Conservation (phyloP, 1,140 invertebrate genomes). For the Cydia fagiglandana region DNA sequence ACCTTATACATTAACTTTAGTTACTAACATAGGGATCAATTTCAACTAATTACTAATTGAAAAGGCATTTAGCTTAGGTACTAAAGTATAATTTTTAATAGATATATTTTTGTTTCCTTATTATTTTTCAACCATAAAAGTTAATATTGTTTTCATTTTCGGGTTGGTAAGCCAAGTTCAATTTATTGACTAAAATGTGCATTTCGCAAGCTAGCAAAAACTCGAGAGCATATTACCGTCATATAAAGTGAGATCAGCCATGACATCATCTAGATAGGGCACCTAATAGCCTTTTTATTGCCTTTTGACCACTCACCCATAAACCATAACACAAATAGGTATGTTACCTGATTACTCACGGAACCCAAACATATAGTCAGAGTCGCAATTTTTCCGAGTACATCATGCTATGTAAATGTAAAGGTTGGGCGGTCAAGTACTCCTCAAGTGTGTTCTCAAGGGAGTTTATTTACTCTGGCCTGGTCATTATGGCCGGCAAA, state of each 20-base stretch:
- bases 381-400: slow-evolving; percentile 32
- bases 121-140: too few relatives aligned
- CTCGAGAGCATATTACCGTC: slow-evolving; percentile 23
- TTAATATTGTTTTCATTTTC: too few relatives aligned
- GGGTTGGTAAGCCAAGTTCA: neutral
- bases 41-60: too few relatives aligned
- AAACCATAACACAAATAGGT: neutral
- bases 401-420: slow-evolving; percentile 38
- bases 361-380: neutral
- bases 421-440: slow-evolving; percentile 42
- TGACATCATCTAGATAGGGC: slow-evolving; percentile 4
- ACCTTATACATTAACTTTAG: neutral
- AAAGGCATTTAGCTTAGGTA: too few relatives aligned
- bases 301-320: slow-evolving; percentile 15
- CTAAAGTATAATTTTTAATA: too few relatives aligned
- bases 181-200: neutral
- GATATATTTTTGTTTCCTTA: too few relatives aligned
- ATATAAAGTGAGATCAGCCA: neutral
- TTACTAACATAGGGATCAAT: neutral
- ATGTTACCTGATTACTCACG: slow-evolving; percentile 39
- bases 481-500: slow-evolving; percentile 40
- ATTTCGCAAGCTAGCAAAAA: neutral
- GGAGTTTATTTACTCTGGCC: slow-evolving; percentile 41
- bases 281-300: slow-evolving; percentile 12
- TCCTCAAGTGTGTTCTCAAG: slow-evolving; percentile 38